Conservation (phyloP, 2,888 invertebrate genomes). For the Tetramorium bicarinatum region DNA sequence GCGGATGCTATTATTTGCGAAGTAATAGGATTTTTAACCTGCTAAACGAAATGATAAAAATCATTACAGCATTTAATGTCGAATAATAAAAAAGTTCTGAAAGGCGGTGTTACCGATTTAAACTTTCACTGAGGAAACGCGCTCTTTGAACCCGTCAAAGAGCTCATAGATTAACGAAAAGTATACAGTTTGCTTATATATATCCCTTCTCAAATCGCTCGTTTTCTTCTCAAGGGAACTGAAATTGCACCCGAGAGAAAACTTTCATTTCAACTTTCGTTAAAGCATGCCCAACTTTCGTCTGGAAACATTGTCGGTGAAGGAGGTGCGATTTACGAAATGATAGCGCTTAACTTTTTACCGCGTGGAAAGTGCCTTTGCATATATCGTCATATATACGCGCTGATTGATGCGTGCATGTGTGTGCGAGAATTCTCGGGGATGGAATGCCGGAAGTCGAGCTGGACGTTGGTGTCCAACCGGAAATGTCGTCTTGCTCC, state of each 20-base stretch:
- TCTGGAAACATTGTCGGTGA: constrained; percentile 13
- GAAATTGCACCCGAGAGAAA: constrained; percentile 36
- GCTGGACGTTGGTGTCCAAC: constrained; percentile 44
- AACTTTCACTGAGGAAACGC: constrained; percentile 12
- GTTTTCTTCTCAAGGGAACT: background rate
- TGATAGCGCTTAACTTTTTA: constrained; percentile 12
- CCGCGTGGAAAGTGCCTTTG: background rate
- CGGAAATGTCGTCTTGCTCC: constrained; percentile 60
- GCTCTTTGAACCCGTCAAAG: constrained; percentile 1
- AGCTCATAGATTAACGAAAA: constrained; percentile 23
- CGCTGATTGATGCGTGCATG: background rate
- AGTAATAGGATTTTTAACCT: background rate
- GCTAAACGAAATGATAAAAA: background rate
- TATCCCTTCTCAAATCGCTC: constrained; percentile 16
- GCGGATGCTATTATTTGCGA: background rate
- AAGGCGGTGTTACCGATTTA: background rate
- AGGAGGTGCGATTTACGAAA: constrained; percentile 14
- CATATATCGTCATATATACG: background rate
- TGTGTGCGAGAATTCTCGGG: background rate
- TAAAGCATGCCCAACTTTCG: constrained; percentile 33
- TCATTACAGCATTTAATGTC: background rate
- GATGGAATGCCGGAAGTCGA: constrained; percentile 61
- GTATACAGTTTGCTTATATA: background rate
- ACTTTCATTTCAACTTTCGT: constrained; percentile 37
- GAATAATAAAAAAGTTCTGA: background rate